Evolutionary conservation across 2,797 vertebrate species (phyloP).

Genomic region (Gambusia yucatana): DNA sequence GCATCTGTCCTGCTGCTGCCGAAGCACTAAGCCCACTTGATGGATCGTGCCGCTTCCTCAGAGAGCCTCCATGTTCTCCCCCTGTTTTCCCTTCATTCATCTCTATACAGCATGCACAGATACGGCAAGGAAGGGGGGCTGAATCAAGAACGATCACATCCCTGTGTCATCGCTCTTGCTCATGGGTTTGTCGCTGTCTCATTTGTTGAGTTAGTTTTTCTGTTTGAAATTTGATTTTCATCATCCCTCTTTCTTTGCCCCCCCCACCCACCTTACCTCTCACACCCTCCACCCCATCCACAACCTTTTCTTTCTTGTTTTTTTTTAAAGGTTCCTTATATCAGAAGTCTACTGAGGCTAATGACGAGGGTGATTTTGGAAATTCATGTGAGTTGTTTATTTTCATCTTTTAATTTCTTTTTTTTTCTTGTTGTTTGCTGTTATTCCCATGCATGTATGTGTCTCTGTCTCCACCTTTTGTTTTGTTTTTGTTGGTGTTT

Average conservation of each 20-base stretch:
- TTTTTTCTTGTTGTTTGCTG: constrained; percentile 61
- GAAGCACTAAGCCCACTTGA: constrained; percentile 85
- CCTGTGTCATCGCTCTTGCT: constrained; percentile 81
- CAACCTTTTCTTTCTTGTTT: constrained; percentile 60
- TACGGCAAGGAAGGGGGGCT: constrained; percentile 63
- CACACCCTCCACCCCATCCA: constrained; percentile 30
- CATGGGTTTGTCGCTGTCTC: constrained; percentile 83
- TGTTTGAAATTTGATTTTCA: constrained; percentile 83
- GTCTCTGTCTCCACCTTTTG: constrained; percentile 22
- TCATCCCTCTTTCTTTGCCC: constrained; percentile 69
- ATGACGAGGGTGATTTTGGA: constrained; percentile 95
- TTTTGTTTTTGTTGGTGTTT: neutral
- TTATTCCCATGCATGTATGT: constrained; percentile 26
- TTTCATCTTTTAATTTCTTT: constrained; percentile 65
- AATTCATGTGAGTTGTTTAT: constrained; percentile 96
- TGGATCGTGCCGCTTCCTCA: constrained; percentile 81
- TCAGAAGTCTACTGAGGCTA: constrained; percentile 97
- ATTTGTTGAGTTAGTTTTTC: constrained; percentile 83
- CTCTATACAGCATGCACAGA: constrained; percentile 65
- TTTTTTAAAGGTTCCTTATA: constrained; percentile 95
- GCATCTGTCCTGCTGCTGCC: constrained; percentile 79
- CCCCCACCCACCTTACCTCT: constrained; percentile 18
- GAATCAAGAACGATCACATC: constrained; percentile 77
- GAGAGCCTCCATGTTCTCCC: constrained; percentile 56
- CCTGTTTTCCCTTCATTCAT: constrained; percentile 61